Evolutionary conservation across 2,797 vertebrate species (phyloP), one percentile per base, ranked within the genome.

Genomic region (Peromyscus eremicus): DNA sequence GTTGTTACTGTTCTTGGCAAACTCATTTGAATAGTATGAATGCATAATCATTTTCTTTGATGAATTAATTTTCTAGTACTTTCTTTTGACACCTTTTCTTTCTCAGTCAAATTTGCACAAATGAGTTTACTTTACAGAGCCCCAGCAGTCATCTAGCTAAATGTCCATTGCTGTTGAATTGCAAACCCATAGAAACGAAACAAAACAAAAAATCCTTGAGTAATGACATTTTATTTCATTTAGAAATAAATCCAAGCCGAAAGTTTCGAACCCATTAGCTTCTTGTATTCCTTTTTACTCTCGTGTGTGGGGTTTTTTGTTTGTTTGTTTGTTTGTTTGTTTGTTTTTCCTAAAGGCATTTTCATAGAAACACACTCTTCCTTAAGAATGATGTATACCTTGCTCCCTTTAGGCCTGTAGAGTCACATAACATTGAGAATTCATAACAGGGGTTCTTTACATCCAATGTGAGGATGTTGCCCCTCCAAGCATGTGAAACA

Each of bases 281-380:
- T 80, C 95, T 77, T 46, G 64, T 90, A 37, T 95, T 92, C 82
- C 29, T 94, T 5, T 80, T 92, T 68, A 76, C 23, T 93, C 19
- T 94, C 73, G 77, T 95, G 2, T 32, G 60, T 89, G 11, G n/a
- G n/a, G n/a, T n/a, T n/a, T n/a, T n/a, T n/a, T n/a, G n/a, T n/a
- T n/a, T n/a, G n/a, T n/a, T 32, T 73, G 97, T 86, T 13, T 68
- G n/a, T 96, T 97, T 93, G 60, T 96, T 94, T 97, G 49, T 52
- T 52, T 52, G 52, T 52, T 96, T 86, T 96, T 86, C 75, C 85
- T 40, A 91, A 79, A 90, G 55, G 10, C 14, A 92, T 92, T 96
- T 96, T 81, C 62, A 92, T 19, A 6, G 83, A 96, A 97, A 98
- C 89, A 19, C 14, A 80, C 34, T 68, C 34, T 57, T 71, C 12